Base-by-base conservation (phyloP, 2,797 vertebrate genomes). In the Cetoscarus ocellatus region DNA sequence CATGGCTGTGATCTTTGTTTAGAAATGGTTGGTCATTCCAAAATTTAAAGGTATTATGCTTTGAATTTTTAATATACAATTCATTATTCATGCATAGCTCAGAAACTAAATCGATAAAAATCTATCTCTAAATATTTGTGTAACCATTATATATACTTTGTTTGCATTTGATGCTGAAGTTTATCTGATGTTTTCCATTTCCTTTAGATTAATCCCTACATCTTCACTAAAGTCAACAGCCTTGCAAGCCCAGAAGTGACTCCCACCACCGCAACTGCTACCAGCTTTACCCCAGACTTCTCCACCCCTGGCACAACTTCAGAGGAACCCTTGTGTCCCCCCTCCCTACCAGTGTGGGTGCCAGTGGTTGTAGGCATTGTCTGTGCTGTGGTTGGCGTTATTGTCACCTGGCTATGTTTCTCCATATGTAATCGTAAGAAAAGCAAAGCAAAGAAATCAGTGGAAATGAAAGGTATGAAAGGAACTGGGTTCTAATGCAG, bases 171-270 rank as follows among this genome's bases (percentile, higher is more conserved):
- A 38, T 55, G 59, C 15, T 44, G 19, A n/a, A 13, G 27, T 52
- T 34, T 12, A n/a, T 64, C 15, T 15, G 40, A 10, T 54, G 1
- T 57, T 84, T 61, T 74, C 3, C 69, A 70, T 86, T 40, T 80
- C 36, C 76, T 64, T 39, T 68, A 98, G 96, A 93, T 83, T n/a
- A 90, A 82, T 19, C 96, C 96, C 7, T 97, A 95, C 85, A 87
- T 98, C 85, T 95, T 88, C 82, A 98, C 97, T 0, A 75, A 90
- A 77, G 85, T 72, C 70, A 98, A 98, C 40, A 98, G 96, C 62
- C 74, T 59, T 27, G 67, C 63, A 0, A 68, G 14, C 67, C 57
- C 52, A 12, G 70, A 76, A 36, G 61, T 61, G 10, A 67, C 13
- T 15, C 4, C 49, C 51, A 62, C 63, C 45, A 73, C 64, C 27